Evolutionary conservation across 1,140 invertebrate genomes (phyloP).

Genomic region (Conus betulinus): DNA sequence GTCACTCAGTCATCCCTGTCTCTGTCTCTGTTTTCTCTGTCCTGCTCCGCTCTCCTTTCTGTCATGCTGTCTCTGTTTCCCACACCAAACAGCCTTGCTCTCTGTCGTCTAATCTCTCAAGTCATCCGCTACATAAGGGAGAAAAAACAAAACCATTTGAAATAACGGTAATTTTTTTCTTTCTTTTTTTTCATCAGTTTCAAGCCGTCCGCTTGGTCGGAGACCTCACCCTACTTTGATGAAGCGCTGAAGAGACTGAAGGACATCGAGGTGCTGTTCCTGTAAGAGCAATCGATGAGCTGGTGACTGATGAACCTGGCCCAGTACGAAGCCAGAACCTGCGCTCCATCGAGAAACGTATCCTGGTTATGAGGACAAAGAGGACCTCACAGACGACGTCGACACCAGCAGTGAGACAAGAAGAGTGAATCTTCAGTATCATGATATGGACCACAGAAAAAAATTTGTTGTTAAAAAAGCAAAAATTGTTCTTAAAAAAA

Average conservation of each 20-base stretch:
- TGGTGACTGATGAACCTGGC: constrained; percentile 93
- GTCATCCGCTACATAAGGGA: no score
- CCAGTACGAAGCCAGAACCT: constrained; percentile 88
- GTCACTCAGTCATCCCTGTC: no score
- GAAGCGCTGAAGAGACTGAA: constrained; percentile 88
- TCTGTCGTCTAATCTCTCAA: background rate
- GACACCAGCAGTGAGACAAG: constrained; percentile 66
- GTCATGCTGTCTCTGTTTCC: no score
- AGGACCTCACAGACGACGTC: constrained; percentile 80
- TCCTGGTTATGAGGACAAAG: constrained; percentile 87
- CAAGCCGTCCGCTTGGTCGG: constrained; percentile 91
- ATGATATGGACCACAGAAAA: background rate
- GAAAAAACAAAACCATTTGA: background rate
- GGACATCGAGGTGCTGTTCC: constrained; percentile 94
- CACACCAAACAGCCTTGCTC: no score
- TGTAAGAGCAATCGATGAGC: constrained; percentile 97
- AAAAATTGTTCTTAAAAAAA: no score
- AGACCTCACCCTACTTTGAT: constrained; percentile 96
- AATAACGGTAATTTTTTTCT: constrained; percentile 6
- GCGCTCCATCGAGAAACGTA: constrained; percentile 95
- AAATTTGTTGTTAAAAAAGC: background rate
- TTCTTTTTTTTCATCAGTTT: constrained; percentile 41
- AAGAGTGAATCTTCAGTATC: background rate
- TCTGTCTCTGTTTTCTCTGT: no score
- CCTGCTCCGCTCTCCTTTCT: no score